Percentiles rank a stretch among this genome's conserved stretches.
Evolutionary conservation across 2,888 invertebrate genomes (phyloP).

Genomic region (Cerastis rubricosa): DNA sequence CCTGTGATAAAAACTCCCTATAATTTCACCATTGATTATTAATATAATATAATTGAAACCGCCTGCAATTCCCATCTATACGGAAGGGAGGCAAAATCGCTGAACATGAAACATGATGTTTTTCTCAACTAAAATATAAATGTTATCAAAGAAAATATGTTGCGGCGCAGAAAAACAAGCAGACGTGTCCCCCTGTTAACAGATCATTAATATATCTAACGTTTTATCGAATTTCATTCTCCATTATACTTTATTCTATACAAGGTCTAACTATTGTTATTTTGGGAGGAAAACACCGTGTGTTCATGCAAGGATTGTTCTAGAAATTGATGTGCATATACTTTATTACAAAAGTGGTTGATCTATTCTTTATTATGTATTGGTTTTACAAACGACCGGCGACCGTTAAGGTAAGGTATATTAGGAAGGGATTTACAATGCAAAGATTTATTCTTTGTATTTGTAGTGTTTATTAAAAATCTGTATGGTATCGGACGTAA

Average conservation of each 20-base stretch:
- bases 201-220: constrained; percentile 45
- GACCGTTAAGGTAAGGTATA: neutral
- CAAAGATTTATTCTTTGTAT: neutral
- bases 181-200: constrained; percentile 32
- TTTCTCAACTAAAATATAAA: constrained; percentile 34
- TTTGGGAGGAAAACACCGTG: constrained; percentile 29
- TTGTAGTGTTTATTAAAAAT: neutral
- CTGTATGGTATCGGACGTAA: no score
- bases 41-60: constrained; percentile 4
- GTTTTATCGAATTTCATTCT: constrained; percentile 49
- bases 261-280: constrained; percentile 45
- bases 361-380: neutral
- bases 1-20: neutral
- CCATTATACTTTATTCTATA: constrained; percentile 27
- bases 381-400: neutral
- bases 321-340: neutral
- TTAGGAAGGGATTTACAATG: neutral
- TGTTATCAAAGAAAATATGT: constrained; percentile 44
- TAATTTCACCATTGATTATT: constrained; percentile 11
- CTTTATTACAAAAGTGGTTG: neutral
- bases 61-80: constrained; percentile 2
- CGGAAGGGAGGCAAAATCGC: neutral
- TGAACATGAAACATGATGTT: constrained; percentile 34
- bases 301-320: constrained; percentile 18
- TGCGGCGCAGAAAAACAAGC: constrained; percentile 30